These are phyloP conservation scores for Echinops telfairi DNA, from an alignment of 2,113 vertebrate genomes.

Conservation along the genomic window DNA sequence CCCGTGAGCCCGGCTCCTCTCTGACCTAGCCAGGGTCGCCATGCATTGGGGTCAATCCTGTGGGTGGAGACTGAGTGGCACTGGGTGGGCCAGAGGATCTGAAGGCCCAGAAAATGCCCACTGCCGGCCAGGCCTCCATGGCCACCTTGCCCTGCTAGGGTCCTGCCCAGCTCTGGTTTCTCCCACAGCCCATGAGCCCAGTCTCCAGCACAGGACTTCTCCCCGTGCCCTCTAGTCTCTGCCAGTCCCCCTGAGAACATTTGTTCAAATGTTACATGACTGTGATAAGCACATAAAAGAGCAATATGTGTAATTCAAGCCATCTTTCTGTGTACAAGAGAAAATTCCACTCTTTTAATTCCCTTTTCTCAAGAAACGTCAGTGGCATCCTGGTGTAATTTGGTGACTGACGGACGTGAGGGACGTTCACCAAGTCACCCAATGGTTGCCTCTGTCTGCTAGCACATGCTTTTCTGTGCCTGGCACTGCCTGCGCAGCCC, in stretches of 20 bases:
- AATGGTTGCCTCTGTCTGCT: too few relatives aligned
- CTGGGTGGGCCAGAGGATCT: background rate
- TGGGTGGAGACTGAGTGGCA: background rate
- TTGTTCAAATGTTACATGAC: background rate
- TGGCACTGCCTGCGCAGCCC: too few relatives aligned
- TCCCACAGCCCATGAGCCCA: background rate
- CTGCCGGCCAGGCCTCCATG: background rate
- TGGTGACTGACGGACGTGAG: too few relatives aligned
- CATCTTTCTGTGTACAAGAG: too few relatives aligned
- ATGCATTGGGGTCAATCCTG: background rate
- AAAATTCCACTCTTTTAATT: too few relatives aligned
- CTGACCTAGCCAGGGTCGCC: background rate
- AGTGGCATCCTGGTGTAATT: too few relatives aligned
- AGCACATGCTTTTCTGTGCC: too few relatives aligned
- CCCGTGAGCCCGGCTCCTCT: too few relatives aligned
- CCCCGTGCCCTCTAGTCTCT: background rate
- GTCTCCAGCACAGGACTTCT: background rate
- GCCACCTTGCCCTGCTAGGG: background rate
- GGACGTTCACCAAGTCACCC: too few relatives aligned
- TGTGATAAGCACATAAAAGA: background rate
- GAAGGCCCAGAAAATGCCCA: accelerated
- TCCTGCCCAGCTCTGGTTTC: background rate
- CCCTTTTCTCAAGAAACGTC: too few relatives aligned
- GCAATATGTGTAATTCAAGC: background rate
- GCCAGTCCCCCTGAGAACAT: background rate